These are phyloP conservation scores for Chaunax sp. DNA, from an alignment of 2,797 vertebrate genomes.

Conservation along the genomic window DNA sequence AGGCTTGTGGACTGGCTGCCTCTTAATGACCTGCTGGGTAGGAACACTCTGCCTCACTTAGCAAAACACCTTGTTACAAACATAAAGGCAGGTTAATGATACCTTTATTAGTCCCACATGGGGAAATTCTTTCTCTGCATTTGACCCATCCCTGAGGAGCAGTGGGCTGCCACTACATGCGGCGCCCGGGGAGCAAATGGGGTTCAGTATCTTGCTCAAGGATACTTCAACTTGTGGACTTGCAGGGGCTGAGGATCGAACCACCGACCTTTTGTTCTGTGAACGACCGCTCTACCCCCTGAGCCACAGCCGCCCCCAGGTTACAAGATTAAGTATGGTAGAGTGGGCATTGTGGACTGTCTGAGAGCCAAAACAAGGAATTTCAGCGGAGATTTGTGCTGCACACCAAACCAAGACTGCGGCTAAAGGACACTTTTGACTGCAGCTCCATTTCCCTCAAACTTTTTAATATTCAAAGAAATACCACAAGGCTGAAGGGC, in stretches of 20 bases:
- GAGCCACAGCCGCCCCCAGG: too few species aligned
- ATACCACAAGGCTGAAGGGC: not conserved
- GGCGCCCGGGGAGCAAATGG: too few species aligned
- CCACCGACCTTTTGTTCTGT: too few species aligned
- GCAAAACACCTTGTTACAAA: conserved; percentile 3
- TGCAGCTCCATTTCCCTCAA: too few species aligned
- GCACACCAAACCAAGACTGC: not conserved
- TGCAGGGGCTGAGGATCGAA: too few species aligned
- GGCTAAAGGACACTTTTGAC: not conserved
- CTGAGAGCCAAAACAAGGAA: conserved; percentile 6
- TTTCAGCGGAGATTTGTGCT: conserved; percentile 8
- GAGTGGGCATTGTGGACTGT: not conserved
- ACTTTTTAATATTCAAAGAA: not conserved
- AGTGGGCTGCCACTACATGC: too few species aligned
- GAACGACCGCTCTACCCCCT: too few species aligned
- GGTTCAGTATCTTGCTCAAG: too few species aligned
- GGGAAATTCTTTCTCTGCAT: too few species aligned
- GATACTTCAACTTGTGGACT: too few species aligned
- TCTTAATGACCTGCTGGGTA: conserved; percentile 78
- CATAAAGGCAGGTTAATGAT: not conserved
- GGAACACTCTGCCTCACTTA: conserved; percentile 1
- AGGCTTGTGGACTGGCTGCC: conserved; percentile 74
- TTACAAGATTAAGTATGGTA: not conserved
- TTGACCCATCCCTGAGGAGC: too few species aligned
- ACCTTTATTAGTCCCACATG: too few species aligned